Evolutionary conservation across 2,113 vertebrate species (phyloP).

Genomic region (Numenius arquata): DNA sequence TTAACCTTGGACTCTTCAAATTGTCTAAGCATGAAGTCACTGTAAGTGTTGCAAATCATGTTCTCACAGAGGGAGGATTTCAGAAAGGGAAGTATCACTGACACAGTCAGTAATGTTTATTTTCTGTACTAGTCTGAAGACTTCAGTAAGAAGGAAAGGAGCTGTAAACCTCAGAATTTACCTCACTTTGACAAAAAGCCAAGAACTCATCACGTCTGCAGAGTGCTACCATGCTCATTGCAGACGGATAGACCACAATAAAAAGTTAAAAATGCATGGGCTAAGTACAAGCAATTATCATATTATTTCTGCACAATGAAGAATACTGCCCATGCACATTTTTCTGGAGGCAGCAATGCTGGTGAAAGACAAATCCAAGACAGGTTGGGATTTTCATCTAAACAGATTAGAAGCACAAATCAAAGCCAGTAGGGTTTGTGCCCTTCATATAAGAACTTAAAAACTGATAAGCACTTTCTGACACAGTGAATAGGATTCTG

Average conservation of each 20-base stretch:
- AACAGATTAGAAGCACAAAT: not conserved
- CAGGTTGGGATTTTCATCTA: constrained; percentile 22
- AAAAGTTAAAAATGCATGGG: not conserved
- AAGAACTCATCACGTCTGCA: not conserved
- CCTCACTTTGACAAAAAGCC: not conserved
- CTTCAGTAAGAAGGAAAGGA: not conserved
- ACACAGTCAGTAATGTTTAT: not conserved
- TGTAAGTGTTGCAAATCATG: constrained; percentile 3
- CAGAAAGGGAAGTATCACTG: not conserved
- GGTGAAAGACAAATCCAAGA: not conserved
- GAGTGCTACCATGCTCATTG: not conserved
- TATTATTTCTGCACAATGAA: not conserved
- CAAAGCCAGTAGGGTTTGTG: not conserved
- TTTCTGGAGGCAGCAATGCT: not conserved
- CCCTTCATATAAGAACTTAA: not conserved
- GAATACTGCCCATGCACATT: not conserved
- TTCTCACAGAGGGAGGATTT: not conserved
- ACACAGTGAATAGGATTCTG: not conserved
- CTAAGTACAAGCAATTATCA: not conserved
- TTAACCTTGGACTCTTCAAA: constrained; percentile 22
- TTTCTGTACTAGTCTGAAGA: not conserved
- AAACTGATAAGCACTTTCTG: not conserved
- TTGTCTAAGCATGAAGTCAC: constrained; percentile 7
- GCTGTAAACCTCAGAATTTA: not conserved
- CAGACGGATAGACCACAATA: not conserved